Conservation (phyloP, 2,888 invertebrate species). For the Aspidiotus rigidus region DNA sequence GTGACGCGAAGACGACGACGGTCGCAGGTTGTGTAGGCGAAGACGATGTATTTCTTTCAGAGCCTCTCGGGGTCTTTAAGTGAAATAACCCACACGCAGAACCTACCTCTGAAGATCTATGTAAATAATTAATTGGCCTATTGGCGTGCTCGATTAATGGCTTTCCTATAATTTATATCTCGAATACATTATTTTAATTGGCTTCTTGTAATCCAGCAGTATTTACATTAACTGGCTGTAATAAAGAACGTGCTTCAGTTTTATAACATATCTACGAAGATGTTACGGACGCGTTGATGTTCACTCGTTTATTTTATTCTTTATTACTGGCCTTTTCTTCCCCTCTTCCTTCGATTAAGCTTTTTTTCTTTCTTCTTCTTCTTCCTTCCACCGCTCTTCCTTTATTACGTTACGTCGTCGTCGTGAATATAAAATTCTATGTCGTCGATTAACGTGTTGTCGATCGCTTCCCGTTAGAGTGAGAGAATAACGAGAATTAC, state of each 20-base stretch:
- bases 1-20: neutral
- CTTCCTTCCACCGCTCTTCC: slow-evolving; percentile 9
- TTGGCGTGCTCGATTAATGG: slow-evolving; percentile 31
- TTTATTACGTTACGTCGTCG: no score
- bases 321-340: neutral
- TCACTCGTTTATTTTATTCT: slow-evolving; percentile 23
- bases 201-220: slow-evolving; percentile 28
- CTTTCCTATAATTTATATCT: slow-evolving; percentile 28
- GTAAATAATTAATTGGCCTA: slow-evolving; percentile 31
- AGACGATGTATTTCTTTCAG: slow-evolving; percentile 5
- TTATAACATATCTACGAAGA: slow-evolving; percentile 14
- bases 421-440: no score
- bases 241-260: slow-evolving; percentile 19
- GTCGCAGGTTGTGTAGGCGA: slow-evolving; percentile 19
- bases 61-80: slow-evolving; percentile 11
- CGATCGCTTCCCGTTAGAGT: no score
- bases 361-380: slow-evolving; percentile 24
- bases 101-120: slow-evolving; percentile 14
- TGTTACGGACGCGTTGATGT: slow-evolving; percentile 4
- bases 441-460: no score
- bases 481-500: no score
- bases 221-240: slow-evolving; percentile 15
- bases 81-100: slow-evolving; percentile 32
- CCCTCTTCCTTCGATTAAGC: neutral
- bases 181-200: slow-evolving; percentile 30